phyloP scores from a whole-genome alignment of 2,888 invertebrate species.

The Seira sanloemensis region DNA sequence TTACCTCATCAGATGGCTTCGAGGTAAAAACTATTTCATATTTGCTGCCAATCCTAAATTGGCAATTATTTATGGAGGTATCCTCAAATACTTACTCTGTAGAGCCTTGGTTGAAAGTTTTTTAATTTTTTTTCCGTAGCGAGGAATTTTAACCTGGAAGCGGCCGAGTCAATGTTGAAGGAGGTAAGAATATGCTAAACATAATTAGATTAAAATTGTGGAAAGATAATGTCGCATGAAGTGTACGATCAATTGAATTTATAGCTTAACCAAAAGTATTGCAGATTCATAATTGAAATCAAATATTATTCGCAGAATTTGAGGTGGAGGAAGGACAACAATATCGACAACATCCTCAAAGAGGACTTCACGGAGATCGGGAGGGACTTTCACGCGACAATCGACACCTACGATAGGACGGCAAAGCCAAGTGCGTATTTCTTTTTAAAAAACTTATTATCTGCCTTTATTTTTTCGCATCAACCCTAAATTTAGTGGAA shows the following conservation, averaged over 20 bases:
- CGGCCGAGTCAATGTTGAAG: background rate
- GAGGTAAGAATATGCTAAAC: too few relatives aligned
- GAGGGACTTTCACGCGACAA: background rate
- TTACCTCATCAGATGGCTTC: constrained; percentile 21
- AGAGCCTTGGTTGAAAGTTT: too few relatives aligned
- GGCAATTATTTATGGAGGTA: too few relatives aligned
- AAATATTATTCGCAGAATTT: background rate
- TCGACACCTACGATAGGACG: background rate
- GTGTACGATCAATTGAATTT: background rate
- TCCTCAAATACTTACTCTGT: too few relatives aligned
- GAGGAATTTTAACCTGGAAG: background rate
- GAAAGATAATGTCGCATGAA: background rate
- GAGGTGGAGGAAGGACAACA: background rate
- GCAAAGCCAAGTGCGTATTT: background rate
- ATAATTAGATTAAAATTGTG: too few relatives aligned
- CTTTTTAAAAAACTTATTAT: background rate
- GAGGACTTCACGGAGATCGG: background rate
- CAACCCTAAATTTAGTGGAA: too few relatives aligned
- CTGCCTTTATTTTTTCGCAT: background rate
- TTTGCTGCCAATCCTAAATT: too few relatives aligned
- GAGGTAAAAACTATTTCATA: too few relatives aligned
- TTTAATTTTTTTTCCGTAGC: too few relatives aligned
- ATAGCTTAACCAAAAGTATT: background rate
- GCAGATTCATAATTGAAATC: background rate
- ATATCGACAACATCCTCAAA: background rate